These are phyloP conservation scores for Oscheius sp. DNA, from an alignment of 2,888 invertebrate genomes.

Conservation along the genomic window DNA sequence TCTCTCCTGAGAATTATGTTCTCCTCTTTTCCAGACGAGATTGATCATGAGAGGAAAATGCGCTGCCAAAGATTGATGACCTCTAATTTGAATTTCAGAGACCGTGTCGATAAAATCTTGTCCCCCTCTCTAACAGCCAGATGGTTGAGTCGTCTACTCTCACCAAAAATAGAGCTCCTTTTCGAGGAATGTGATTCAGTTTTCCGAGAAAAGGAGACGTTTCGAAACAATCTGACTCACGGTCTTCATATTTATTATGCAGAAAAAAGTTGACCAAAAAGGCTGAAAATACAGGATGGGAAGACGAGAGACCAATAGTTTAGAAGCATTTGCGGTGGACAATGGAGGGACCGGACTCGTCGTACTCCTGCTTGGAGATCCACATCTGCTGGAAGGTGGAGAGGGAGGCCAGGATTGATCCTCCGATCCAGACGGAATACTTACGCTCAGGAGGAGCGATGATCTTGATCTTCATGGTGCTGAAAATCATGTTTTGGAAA, in stretches of 20 bases:
- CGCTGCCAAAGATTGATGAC: conserved; percentile 11
- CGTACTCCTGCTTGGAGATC: conserved; percentile 75
- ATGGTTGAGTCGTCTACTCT: conserved; percentile 4
- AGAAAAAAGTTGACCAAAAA: conserved; percentile 16
- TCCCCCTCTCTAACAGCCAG: background rate
- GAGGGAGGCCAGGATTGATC: conserved; percentile 92
- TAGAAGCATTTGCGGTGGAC: conserved; percentile 69
- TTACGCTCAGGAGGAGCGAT: conserved; percentile 85
- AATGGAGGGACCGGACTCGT: conserved; percentile 67
- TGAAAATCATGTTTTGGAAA: conserved; percentile 39
- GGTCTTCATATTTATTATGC: conserved; percentile 32
- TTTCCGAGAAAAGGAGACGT: conserved; percentile 1
- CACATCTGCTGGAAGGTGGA: conserved; percentile 93
- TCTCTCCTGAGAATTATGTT: conserved; percentile 3
- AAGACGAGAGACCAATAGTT: conserved; percentile 37
- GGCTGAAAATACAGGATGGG: background rate
- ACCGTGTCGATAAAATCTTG: conserved; percentile 14
- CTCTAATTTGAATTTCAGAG: conserved; percentile 24
- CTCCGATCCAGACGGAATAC: conserved; percentile 98
- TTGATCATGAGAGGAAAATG: conserved; percentile 2
- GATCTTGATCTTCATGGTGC: conserved; percentile 79
- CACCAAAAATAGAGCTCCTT: background rate
- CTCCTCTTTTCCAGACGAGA: conserved; percentile 8
- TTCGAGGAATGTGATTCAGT: background rate
- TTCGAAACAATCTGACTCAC: background rate